phyloP scores from a whole-genome alignment of 2,797 vertebrate genomes.

The Muscicapa comitata region DNA sequence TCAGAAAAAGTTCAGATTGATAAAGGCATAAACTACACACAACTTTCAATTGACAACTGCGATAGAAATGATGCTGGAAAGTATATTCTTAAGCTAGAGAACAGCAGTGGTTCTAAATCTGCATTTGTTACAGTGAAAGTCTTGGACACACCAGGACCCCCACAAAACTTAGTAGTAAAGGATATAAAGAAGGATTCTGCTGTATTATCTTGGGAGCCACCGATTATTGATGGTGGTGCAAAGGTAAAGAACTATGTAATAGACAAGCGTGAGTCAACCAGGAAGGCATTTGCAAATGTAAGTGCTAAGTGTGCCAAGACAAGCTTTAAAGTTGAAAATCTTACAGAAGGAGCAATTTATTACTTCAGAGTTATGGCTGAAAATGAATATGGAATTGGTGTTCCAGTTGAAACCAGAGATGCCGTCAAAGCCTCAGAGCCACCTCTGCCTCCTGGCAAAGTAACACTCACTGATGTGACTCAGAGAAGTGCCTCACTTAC shows the following conservation, averaged over 20 bases:
- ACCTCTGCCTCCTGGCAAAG: constrained; percentile 90
- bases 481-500: constrained; percentile 87
- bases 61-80: constrained; percentile 96
- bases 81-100: constrained; percentile 88
- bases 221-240: constrained; percentile 91
- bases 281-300: constrained; percentile 95
- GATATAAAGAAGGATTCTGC: constrained; percentile 90
- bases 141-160: constrained; percentile 91
- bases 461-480: constrained; percentile 91
- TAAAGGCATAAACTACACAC: constrained; percentile 87
- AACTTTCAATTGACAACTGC: constrained; percentile 93
- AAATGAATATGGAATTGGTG: constrained; percentile 94
- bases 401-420: constrained; percentile 86
- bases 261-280: constrained; percentile 97
- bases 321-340: constrained; percentile 92
- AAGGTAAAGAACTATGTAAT: constrained; percentile 97
- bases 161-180: constrained; percentile 88
- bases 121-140: constrained; percentile 93
- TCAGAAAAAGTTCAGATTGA: constrained; percentile 90
- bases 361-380: constrained; percentile 99
- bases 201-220: constrained; percentile 90
- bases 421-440: constrained; percentile 94
- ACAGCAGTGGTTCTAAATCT: constrained; percentile 91
- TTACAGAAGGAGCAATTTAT: constrained; percentile 92
- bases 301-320: constrained; percentile 91